These are phyloP conservation scores for Fragum sueziense DNA, from an alignment of 2,888 invertebrate species.

Conservation along the genomic window DNA sequence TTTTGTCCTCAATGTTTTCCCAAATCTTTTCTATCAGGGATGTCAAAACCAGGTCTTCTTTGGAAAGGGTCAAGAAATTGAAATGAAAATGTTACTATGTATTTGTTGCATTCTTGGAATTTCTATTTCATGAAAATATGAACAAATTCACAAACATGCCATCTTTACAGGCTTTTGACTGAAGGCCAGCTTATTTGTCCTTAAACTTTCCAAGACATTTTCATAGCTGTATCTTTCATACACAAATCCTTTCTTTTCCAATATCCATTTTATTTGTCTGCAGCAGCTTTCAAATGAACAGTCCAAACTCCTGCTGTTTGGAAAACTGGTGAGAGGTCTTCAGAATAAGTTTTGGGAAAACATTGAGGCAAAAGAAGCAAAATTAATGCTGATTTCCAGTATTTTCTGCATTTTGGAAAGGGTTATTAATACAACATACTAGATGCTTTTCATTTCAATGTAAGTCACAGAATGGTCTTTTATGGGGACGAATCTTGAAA, in stretches of 20 bases:
- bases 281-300: too few relatives aligned
- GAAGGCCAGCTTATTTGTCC: not conserved
- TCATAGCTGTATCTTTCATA: not conserved
- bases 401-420: not conserved
- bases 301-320: not conserved
- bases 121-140: not conserved
- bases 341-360: too few relatives aligned
- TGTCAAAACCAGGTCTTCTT: too few relatives aligned
- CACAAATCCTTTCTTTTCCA: too few relatives aligned
- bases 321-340: not conserved
- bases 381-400: too few relatives aligned
- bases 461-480: not conserved
- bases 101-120: not conserved
- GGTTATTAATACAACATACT: not conserved
- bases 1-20: too few relatives aligned
- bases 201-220: not conserved
- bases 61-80: too few relatives aligned
- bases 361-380: too few relatives aligned
- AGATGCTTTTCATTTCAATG: not conserved
- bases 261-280: too few relatives aligned
- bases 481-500: not conserved
- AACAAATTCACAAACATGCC: not conserved
- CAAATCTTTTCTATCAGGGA: too few relatives aligned
- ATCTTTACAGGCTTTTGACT: not conserved
- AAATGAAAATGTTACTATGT: not conserved